A percentile compares a stretch with the other conserved stretches of the same genome.
Conservation (phyloP, 1,140 invertebrate species). For the Bombus superbus region DNA sequence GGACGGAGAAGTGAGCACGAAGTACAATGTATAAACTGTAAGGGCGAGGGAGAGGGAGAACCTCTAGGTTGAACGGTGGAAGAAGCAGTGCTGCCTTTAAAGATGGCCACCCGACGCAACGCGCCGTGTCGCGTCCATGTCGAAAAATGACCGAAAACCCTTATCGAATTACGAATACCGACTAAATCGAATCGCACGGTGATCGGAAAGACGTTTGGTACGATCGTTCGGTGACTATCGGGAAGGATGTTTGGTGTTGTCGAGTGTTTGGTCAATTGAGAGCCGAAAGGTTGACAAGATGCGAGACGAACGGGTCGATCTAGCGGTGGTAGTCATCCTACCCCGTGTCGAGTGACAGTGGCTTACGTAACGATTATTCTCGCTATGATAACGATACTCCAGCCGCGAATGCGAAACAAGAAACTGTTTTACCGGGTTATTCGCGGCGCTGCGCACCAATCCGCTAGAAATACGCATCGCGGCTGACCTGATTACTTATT, state of each 20-base stretch:
- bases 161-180: constrained; percentile 10
- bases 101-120: constrained; percentile 63
- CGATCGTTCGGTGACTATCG: not conserved
- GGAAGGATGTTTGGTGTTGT: not conserved
- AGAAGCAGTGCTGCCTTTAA: constrained; percentile 64
- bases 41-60: constrained; percentile 30
- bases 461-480: constrained; percentile 69
- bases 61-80: constrained; percentile 8
- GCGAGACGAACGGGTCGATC: constrained; percentile 42
- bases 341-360: constrained; percentile 75
- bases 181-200: not conserved
- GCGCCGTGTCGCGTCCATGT: constrained; percentile 36
- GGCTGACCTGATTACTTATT: constrained; percentile 76
- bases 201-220: not conserved
- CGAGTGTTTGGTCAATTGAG: not conserved
- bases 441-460: constrained; percentile 60
- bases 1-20: not conserved
- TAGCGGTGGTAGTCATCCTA: constrained; percentile 58
- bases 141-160: constrained; percentile 27
- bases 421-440: constrained; percentile 59
- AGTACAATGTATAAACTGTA: not conserved
- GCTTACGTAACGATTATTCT: constrained; percentile 81
- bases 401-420: constrained; percentile 64
- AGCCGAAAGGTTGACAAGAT: constrained; percentile 13
- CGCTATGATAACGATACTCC: constrained; percentile 72